Evolutionary conservation across 2,888 invertebrate species (phyloP).

Genomic region (Torymus aiolomorphi): DNA sequence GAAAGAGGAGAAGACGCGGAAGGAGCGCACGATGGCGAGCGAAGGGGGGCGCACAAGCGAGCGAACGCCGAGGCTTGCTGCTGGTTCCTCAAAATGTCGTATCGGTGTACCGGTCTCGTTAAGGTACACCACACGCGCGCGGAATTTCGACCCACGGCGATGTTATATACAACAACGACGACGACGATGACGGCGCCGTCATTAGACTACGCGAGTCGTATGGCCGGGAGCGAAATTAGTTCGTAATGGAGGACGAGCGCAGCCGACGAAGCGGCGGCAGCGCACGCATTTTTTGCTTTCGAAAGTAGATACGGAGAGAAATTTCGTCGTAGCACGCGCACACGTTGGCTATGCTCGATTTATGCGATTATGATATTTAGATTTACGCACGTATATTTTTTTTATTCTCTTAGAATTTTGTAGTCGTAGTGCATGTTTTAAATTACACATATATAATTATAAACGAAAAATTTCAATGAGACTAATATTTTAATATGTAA

Average conservation of each 20-base stretch:
- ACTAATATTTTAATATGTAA: too few relatives aligned
- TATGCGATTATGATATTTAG: not conserved
- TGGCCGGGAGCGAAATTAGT: constrained; percentile 4
- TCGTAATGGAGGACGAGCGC: not conserved
- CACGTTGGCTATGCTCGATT: not conserved
- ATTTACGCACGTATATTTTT: not conserved
- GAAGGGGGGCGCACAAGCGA: constrained; percentile 53
- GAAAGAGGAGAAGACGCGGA: constrained; percentile 51
- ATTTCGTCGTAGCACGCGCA: constrained; percentile 8
- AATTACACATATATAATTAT: not conserved
- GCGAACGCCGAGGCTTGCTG: constrained; percentile 24
- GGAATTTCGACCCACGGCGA: constrained; percentile 36
- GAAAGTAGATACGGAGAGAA: constrained; percentile 12
- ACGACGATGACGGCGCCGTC: not conserved
- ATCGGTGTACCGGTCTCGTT: constrained; percentile 43
- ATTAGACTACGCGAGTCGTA: constrained; percentile 2
- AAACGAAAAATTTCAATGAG: not conserved
- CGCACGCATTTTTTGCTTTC: not conserved
- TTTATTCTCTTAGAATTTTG: too few relatives aligned
- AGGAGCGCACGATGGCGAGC: constrained; percentile 37
- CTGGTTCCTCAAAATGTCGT: constrained; percentile 41
- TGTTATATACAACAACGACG: too few relatives aligned
- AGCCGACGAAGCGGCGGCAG: too few relatives aligned
- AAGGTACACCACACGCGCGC: constrained; percentile 27
- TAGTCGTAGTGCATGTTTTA: too few relatives aligned